phyloP scores from a whole-genome alignment of 2,888 invertebrate species.

The Cybosia mesomella region DNA sequence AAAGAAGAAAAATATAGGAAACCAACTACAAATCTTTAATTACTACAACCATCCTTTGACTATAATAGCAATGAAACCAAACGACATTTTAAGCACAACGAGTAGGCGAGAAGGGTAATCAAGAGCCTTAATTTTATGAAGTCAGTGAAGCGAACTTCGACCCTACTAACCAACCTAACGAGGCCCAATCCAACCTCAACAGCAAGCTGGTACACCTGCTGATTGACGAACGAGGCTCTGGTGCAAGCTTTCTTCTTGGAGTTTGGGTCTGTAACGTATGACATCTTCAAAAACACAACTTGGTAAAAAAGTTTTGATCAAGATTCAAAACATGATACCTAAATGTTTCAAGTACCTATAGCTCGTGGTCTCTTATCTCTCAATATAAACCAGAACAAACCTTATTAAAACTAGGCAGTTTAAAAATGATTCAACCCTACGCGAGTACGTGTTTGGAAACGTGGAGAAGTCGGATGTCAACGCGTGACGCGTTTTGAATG shows the following conservation, averaged over 20 bases:
- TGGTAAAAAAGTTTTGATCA: too few species aligned
- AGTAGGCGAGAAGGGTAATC: background rate
- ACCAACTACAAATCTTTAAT: background rate
- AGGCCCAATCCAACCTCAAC: too few species aligned
- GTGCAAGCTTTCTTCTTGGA: too few species aligned
- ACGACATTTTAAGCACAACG: too few species aligned
- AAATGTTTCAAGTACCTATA: background rate
- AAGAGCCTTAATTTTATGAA: background rate
- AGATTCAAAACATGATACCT: background rate
- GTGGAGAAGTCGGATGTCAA: constrained; percentile 79
- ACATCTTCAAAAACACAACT: too few species aligned
- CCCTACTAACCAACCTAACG: background rate
- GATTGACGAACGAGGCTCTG: background rate
- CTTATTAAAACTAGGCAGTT: background rate
- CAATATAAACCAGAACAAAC: background rate
- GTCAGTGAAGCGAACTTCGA: background rate
- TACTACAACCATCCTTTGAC: background rate
- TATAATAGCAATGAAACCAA: background rate
- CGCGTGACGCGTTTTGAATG: constrained; percentile 83
- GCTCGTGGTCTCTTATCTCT: background rate
- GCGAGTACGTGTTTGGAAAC: constrained; percentile 60
- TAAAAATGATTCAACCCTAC: constrained; percentile 57
- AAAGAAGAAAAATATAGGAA: background rate
- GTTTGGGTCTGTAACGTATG: too few species aligned
- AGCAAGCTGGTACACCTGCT: too few species aligned